phyloP scores from a whole-genome alignment of 2,888 invertebrate genomes.

The Myopa tessellatipennis region DNA sequence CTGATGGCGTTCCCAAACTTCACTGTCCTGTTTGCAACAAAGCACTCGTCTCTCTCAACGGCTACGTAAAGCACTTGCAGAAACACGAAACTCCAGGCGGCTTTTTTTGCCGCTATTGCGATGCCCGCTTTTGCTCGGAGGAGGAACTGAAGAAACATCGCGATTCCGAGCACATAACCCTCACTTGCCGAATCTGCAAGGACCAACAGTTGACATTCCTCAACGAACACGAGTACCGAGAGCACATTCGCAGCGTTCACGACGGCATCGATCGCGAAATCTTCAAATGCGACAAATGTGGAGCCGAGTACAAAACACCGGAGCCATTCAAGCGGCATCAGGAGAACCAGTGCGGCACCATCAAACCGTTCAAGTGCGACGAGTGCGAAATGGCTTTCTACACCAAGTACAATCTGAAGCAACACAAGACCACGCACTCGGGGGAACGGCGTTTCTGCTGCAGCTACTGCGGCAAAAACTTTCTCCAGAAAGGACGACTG shows the following conservation, averaged over 20 bases:
- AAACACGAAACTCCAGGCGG: conserved; percentile 67
- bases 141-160: conserved; percentile 61
- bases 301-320: conserved; percentile 66
- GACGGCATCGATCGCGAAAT: conserved; percentile 64
- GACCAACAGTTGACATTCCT: conserved; percentile 54
- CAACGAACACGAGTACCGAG: conserved; percentile 61
- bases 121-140: conserved; percentile 59
- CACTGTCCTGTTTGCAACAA: conserved; percentile 65
- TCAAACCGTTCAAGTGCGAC: conserved; percentile 66
- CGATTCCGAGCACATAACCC: conserved; percentile 55
- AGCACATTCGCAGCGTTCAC: conserved; percentile 66
- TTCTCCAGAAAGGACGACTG: conserved; percentile 58
- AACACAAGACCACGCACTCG: conserved; percentile 59
- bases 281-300: conserved; percentile 68
- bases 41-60: conserved; percentile 54
- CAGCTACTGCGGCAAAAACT: conserved; percentile 62
- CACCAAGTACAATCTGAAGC: conserved; percentile 58
- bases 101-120: conserved; percentile 65
- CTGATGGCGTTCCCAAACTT: conserved; percentile 62
- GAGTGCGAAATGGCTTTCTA: conserved; percentile 60
- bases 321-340: conserved; percentile 63
- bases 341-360: conserved; percentile 68
- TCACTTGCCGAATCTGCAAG: conserved; percentile 65
- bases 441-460: conserved; percentile 61
- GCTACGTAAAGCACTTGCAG: conserved; percentile 66